Percentiles rank a stretch among this genome's conserved stretches.
Evolutionary conservation across 1,140 invertebrate genomes (phyloP).

Genomic region (Zaprionus nigranus): DNA sequence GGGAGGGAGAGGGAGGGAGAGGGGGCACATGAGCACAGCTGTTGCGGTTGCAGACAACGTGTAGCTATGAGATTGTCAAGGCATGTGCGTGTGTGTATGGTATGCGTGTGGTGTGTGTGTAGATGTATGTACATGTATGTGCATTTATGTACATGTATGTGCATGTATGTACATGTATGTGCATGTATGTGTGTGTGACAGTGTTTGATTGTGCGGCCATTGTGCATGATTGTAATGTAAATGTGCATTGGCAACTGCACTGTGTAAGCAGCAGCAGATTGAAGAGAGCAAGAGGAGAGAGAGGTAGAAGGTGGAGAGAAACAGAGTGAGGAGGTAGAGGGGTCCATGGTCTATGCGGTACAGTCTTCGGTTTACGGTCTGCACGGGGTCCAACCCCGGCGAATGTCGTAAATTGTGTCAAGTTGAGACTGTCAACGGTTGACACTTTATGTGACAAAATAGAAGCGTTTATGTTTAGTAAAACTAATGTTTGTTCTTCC

Average conservation of each 20-base stretch:
- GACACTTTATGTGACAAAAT: conserved; percentile 67
- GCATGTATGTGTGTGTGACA: conserved; percentile 6
- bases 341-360: not conserved
- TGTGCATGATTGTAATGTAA: conserved; percentile 42
- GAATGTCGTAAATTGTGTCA: conserved; percentile 60
- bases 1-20: not conserved
- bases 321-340: not conserved
- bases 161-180: not conserved
- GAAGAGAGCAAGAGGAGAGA: not conserved
- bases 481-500: conserved; percentile 54
- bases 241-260: conserved; percentile 41
- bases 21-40: conserved; percentile 1
- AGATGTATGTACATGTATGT: conserved; percentile 1
- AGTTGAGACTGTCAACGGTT: conserved; percentile 63
- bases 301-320: too few species aligned
- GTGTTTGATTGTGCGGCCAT: conserved; percentile 27
- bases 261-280: conserved; percentile 1
- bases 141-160: conserved; percentile 1
- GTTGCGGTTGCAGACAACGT: conserved; percentile 31
- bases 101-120: not conserved
- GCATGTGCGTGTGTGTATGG: not conserved
- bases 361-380: conserved; percentile 2
- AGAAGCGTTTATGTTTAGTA: conserved; percentile 52
- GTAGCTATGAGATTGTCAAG: not conserved
- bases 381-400: not conserved